A percentile compares a stretch with the other conserved stretches of the same genome.
Evolutionary conservation across 2,113 vertebrate species (phyloP).

Genomic region (Poeciliopsis occidentalis): DNA sequence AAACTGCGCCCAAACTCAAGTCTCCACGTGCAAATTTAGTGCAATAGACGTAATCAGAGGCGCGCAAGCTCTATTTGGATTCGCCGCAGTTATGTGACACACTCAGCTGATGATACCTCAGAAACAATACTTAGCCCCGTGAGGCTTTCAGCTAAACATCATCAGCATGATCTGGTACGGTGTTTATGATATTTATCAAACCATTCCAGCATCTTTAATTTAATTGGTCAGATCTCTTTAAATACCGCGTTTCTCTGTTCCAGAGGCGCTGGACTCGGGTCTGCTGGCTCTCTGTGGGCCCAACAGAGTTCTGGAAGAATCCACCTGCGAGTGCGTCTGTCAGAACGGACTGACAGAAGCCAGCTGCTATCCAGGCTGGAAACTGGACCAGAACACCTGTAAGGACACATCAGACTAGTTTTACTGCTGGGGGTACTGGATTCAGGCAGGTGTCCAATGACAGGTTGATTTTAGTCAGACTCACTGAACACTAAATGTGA

Average conservation of each 20-base stretch:
- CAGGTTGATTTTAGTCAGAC: too few species aligned
- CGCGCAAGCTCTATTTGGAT: too few species aligned
- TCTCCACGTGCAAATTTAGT: neutral
- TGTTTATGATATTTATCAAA: neutral
- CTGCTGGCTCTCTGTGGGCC: conserved; percentile 77
- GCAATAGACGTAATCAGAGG: conserved; percentile 10
- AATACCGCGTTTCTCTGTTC: neutral
- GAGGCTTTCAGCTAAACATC: neutral
- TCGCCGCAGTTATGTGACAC: conserved; percentile 18
- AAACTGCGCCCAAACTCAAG: neutral
- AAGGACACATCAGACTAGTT: conserved; percentile 19
- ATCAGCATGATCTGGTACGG: neutral
- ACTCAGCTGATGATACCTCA: neutral
- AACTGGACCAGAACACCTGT: conserved; percentile 75
- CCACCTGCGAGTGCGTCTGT: conserved; percentile 76
- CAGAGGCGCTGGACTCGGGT: conserved; percentile 66
- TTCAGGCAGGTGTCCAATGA: too few species aligned
- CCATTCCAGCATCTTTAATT: neutral
- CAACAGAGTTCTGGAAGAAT: conserved; percentile 73
- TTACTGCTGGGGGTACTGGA: too few species aligned
- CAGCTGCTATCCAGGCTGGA: conserved; percentile 78
- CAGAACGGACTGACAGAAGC: conserved; percentile 76
- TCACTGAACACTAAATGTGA: too few species aligned
- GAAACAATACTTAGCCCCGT: conserved; percentile 5
- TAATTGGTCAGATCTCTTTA: neutral